Conservation (phyloP, 2,888 invertebrate species). For the Aphrophora alni region DNA sequence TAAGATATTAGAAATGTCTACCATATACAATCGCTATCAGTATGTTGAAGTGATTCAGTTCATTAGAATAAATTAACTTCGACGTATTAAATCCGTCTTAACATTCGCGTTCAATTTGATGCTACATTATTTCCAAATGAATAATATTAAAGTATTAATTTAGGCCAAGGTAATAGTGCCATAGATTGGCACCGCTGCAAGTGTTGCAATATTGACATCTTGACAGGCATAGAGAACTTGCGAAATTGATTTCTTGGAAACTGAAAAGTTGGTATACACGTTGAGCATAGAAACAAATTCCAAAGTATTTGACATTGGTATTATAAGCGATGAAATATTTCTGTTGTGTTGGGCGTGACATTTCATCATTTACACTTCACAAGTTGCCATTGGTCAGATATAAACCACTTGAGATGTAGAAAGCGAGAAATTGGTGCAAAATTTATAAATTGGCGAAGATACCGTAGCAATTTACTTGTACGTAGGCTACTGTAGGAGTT, state of each 20-base stretch:
- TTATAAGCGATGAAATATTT: neutral
- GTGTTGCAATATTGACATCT: neutral
- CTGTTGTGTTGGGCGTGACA: neutral
- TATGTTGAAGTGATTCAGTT: too few species aligned
- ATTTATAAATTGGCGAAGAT: neutral
- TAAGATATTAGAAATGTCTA: too few species aligned
- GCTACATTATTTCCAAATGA: neutral
- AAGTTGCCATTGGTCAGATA: neutral
- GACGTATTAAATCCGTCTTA: neutral
- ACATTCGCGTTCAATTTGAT: neutral
- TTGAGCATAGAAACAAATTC: neutral
- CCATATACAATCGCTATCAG: too few species aligned
- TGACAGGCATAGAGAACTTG: neutral
- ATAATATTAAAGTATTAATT: neutral
- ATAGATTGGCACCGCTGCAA: neutral
- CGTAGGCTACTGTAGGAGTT: too few species aligned
- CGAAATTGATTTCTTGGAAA: neutral
- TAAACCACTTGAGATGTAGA: neutral
- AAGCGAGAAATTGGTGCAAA: neutral
- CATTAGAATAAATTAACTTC: neutral
- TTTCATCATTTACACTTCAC: neutral
- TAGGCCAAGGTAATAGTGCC: neutral
- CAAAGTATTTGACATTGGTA: neutral
- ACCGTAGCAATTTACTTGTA: neutral
- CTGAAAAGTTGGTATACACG: neutral